Base-by-base conservation (phyloP, 1,140 invertebrate genomes). In the Drosophila nigromelanica region DNA sequence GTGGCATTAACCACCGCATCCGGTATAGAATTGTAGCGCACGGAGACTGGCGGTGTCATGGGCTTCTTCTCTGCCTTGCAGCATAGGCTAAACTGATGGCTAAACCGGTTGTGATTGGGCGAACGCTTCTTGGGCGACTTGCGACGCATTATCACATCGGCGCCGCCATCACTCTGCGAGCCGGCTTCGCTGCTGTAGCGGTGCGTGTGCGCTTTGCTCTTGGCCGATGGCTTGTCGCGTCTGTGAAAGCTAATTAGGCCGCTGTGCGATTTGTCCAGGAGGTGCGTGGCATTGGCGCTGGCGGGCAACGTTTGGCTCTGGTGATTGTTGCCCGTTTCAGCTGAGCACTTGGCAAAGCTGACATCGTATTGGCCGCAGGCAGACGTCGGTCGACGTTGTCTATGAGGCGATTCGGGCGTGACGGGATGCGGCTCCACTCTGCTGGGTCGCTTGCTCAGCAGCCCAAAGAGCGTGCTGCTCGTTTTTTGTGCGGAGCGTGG, bases 21-120 rank as follows among this genome's bases (percentile, higher is more conserved):
- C n/a, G 89, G 86, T 66, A 91, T 73, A n/a, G 90, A 92, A 73
- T 92, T 91, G 37, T 91, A 92, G 5, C 91, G 89, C 21, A 92
- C 91, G 0, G 89, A 80, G 10, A 92, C 89, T n/a, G 91, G 91
- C 8, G 91, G 91, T 8, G 90, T 91, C 45, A 82, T 56, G 0
- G 86, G 90, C 27, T 92, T 91, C 71, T 89, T 90, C 21, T 92
- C 89, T 0, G 83, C 87, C 59, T 89, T 91, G 51, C 91, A 92
- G 59, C 91, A 92, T 21, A 92, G 62, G 37, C 87, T 90, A 35
- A 92, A 92, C 64, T 92, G 91, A 75, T 92, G 91, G 47, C 91
- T 92, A 8, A 92, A 90, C 6, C 91, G 35, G 63, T 92, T 92
- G 66, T 91, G 87, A 48, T 91, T 91, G 0, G 85, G 86, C 4